Percentiles rank a stretch among this genome's conserved stretches.
These are phyloP conservation scores for Thermophis baileyi DNA, from an alignment of 2,113 vertebrate species.

Conservation along the genomic window DNA sequence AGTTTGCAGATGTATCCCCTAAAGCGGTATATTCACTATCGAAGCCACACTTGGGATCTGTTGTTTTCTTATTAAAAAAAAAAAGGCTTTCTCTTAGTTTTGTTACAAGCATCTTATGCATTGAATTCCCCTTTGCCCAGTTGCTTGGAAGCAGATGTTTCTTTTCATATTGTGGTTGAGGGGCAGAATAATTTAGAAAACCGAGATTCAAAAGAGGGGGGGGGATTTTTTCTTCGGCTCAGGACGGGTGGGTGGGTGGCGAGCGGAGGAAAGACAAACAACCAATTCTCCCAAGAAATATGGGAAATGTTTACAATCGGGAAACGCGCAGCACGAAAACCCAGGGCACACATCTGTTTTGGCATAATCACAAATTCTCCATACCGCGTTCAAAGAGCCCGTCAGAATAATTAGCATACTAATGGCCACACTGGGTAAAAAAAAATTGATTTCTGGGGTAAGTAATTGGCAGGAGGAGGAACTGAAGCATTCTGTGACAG, in stretches of 20 bases:
- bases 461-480: conserved; percentile 14
- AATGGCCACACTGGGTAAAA: conserved; percentile 44
- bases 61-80: neutral
- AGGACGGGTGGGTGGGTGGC: neutral
- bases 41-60: neutral
- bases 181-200: conserved; percentile 42
- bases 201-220: conserved; percentile 37
- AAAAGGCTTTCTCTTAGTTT: neutral
- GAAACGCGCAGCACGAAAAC: conserved; percentile 39
- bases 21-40: neutral
- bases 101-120: neutral
- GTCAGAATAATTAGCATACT: conserved; percentile 53
- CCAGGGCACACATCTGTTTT: conserved; percentile 50
- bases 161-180: conserved; percentile 16
- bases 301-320: conserved; percentile 49
- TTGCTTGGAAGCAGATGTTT: conserved; percentile 30
- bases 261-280: neutral
- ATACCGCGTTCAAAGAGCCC: conserved; percentile 42
- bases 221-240: conserved; percentile 11
- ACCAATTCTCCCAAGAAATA: conserved; percentile 47
- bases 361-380: conserved; percentile 47
- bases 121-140: neutral
- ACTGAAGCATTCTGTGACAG: neutral
- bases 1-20: neutral
- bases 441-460: conserved; percentile 34